Evolutionary conservation across 2,797 vertebrate species (phyloP).

Genomic region (Tangara arthus): DNA sequence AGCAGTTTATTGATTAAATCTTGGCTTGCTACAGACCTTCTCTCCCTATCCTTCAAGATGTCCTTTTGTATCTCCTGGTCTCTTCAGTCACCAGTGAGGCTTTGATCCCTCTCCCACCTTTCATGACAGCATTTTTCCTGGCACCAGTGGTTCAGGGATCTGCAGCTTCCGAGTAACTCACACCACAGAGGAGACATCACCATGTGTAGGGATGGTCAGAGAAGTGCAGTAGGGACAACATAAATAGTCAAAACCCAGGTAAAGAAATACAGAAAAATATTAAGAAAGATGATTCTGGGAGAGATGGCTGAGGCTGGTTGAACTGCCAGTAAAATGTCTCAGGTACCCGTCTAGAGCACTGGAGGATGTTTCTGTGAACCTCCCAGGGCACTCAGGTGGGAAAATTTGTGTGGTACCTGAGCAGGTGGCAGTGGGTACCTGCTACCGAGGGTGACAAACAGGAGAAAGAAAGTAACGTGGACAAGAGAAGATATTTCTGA

Average conservation of each 20-base stretch:
- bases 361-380: background rate
- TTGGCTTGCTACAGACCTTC: background rate
- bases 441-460: rapidly evolving
- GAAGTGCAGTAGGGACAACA: background rate
- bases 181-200: background rate
- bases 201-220: rapidly evolving
- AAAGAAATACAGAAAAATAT: background rate
- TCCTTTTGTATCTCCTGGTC: background rate
- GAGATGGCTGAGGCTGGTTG: background rate
- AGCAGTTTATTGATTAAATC: background rate
- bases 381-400: rapidly evolving
- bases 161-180: rapidly evolving
- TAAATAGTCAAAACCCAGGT: background rate
- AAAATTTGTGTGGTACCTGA: background rate
- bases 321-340: background rate
- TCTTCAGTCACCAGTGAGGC: background rate
- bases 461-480: background rate
- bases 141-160: background rate
- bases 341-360: background rate
- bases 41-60: background rate
- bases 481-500: background rate
- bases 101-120: background rate
- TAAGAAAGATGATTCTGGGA: background rate
- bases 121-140: rapidly evolving
- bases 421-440: background rate